Evolutionary conservation across 1,140 invertebrate genomes (phyloP).

Genomic region (Listronotus bonariensis): DNA sequence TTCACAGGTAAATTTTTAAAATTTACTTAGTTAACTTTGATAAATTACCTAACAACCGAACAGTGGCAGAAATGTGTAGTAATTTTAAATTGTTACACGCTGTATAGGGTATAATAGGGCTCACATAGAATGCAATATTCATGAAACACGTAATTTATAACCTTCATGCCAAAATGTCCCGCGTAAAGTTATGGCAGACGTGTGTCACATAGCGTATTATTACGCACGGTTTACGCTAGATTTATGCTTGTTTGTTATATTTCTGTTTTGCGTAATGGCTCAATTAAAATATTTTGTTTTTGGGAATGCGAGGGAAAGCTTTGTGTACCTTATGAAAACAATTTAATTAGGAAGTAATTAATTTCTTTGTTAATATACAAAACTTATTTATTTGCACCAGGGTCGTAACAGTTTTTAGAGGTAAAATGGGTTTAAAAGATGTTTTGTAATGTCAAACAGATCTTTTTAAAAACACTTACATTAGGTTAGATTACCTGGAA

Average conservation of each 20-base stretch:
- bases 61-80: constrained; percentile 25
- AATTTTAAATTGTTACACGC: constrained; percentile 36
- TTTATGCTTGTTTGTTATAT: constrained; percentile 30
- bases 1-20: no score
- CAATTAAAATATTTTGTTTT: constrained; percentile 24
- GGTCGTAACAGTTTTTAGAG: no score
- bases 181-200: constrained; percentile 29
- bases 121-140: constrained; percentile 32
- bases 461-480: no score
- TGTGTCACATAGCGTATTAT: constrained; percentile 31
- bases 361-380: no score
- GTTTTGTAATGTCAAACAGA: no score
- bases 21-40: constrained; percentile 7
- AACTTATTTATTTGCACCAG: no score
- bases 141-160: constrained; percentile 32
- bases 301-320: not conserved
- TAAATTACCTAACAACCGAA: constrained; percentile 16
- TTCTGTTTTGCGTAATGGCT: constrained; percentile 19
- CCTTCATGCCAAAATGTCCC: constrained; percentile 26
- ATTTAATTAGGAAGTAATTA: no score
- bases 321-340: no score
- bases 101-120: constrained; percentile 32
- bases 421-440: no score
- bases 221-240: constrained; percentile 31
- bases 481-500: no score